Conservation (phyloP, 2,888 invertebrate species). For the Nephrocerus scutellatus region DNA sequence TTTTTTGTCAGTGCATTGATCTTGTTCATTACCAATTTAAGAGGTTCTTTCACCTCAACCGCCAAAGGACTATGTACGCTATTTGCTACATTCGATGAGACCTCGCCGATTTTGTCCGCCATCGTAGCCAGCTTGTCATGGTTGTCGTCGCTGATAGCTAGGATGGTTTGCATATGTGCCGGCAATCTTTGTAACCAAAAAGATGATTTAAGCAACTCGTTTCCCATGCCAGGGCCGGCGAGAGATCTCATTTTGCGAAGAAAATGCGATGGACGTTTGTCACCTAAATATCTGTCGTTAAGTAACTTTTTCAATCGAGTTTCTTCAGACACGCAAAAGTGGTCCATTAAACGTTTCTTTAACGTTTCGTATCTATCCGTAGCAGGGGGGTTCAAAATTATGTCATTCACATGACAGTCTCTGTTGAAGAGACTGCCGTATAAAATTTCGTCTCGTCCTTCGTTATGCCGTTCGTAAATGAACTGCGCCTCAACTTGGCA, state of each 20-base stretch:
- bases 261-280: slow-evolving; percentile 27
- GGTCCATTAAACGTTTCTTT: slow-evolving; percentile 22
- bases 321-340: slow-evolving; percentile 25
- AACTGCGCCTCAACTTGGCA: slow-evolving; percentile 26
- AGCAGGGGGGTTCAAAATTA: slow-evolving; percentile 21
- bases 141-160: slow-evolving; percentile 20
- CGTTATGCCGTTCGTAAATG: slow-evolving; percentile 19
- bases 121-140: slow-evolving; percentile 15
- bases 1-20: too few species aligned
- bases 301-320: slow-evolving; percentile 22
- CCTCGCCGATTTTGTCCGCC: slow-evolving; percentile 20
- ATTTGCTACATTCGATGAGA: slow-evolving; percentile 6
- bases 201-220: slow-evolving; percentile 24
- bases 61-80: too few species aligned
- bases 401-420: slow-evolving; percentile 26
- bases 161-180: slow-evolving; percentile 18
- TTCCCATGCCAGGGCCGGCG: slow-evolving; percentile 19
- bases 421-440: slow-evolving; percentile 26
- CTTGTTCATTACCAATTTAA: too few species aligned
- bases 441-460: slow-evolving; percentile 25
- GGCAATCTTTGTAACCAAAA: slow-evolving; percentile 26
- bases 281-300: slow-evolving; percentile 25
- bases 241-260: slow-evolving; percentile 25
- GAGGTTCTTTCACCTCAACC: too few species aligned
- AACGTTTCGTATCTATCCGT: slow-evolving; percentile 19